These are phyloP conservation scores for Anolis carolinensis DNA, from an alignment of 2,113 vertebrate genomes.

Conservation along the genomic window DNA sequence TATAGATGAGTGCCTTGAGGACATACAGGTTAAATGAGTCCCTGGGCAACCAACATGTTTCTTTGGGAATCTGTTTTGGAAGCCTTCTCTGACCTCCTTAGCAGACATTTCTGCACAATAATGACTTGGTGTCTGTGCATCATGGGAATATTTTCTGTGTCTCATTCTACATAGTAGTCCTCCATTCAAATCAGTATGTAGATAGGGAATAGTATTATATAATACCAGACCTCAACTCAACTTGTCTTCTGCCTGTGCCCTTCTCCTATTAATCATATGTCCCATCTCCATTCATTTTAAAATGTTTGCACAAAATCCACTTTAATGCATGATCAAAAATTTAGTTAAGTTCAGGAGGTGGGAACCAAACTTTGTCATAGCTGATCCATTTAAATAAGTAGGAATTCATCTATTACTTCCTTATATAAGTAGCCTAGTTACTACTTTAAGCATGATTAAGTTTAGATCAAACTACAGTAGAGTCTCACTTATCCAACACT, in stretches of 20 bases:
- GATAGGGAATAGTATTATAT: neutral
- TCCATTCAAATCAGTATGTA: too few species aligned
- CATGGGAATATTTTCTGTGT: neutral
- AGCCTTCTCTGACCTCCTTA: constrained; percentile 5
- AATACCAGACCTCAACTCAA: neutral
- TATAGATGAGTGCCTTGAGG: neutral
- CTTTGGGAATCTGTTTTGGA: neutral
- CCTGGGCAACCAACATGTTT: neutral
- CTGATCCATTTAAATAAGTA: neutral
- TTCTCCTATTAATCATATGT: neutral
- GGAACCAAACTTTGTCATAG: neutral
- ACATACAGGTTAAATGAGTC: constrained; percentile 3
- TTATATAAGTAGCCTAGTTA: neutral
- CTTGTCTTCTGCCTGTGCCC: neutral
- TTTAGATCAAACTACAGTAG: neutral
- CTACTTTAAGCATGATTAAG: neutral
- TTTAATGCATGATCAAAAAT: neutral
- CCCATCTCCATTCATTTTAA: neutral
- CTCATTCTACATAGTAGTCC: neutral
- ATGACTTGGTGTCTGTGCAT: neutral
- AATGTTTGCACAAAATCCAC: neutral
- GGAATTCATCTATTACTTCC: neutral
- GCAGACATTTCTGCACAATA: neutral
- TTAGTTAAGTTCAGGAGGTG: neutral
- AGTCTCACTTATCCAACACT: too few species aligned